Conservation (phyloP, 2,888 invertebrate species). For the Calameuta pallipes region DNA sequence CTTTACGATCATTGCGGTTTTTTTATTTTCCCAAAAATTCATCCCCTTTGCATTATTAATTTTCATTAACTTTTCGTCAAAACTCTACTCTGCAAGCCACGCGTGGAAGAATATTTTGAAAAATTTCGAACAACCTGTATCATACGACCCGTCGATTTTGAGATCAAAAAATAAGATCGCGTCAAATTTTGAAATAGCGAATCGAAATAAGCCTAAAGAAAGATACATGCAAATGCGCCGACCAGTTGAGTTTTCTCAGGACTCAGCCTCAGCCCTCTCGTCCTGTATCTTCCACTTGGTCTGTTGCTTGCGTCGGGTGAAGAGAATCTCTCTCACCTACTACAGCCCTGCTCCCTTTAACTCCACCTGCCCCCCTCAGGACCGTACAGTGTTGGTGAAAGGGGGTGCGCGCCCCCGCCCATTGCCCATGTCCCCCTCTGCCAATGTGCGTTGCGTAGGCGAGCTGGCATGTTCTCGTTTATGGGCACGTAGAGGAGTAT, state of each 20-base stretch:
- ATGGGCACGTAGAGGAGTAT: constrained; percentile 39
- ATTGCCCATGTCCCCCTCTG: background rate
- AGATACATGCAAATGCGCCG: constrained; percentile 48
- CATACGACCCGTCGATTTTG: background rate
- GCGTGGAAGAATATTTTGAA: background rate
- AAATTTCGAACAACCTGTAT: background rate
- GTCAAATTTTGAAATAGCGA: background rate
- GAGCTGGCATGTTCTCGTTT: constrained; percentile 35
- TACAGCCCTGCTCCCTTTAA: background rate
- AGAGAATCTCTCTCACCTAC: background rate
- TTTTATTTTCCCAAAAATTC: background rate
- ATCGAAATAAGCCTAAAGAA: constrained; percentile 33
- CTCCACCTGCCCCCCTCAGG: background rate
- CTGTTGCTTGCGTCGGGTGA: background rate
- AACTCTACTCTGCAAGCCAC: background rate
- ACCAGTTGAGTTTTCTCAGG: constrained; percentile 45
- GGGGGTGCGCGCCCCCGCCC: background rate
- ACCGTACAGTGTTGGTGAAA: background rate
- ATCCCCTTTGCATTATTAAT: background rate
- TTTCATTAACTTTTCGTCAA: background rate
- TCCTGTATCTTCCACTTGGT: background rate
- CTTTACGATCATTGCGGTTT: background rate
- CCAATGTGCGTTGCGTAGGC: background rate
- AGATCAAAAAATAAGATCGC: background rate
- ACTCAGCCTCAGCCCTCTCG: background rate